Evolutionary conservation across 2,888 invertebrate species (phyloP), one percentile per base, ranked within the genome.

Genomic region (Nebria salina): DNA sequence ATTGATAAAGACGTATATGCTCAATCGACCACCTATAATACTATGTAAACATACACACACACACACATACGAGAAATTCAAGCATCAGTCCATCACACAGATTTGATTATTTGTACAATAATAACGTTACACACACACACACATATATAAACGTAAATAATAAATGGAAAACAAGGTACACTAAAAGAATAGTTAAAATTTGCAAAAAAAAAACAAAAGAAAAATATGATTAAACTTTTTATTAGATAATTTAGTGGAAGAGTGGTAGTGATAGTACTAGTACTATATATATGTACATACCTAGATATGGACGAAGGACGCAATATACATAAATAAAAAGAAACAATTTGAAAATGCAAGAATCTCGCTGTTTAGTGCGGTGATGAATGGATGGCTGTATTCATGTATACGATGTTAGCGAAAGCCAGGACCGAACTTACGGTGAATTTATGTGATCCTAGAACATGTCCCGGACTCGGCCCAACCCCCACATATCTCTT

Each of bases 391-490:
- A 34, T 34, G 34, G 34, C 25, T 79, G 79, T 79, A 79, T 79
- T 79, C 79, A 79, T 75, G 79, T 79, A 79, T 75, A 34, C 25
- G 68, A 25, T 25, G 15, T 25, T 68, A 68, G 15, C 15, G 7
- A 15, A 9, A 75, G 70, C 75, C 80, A 80, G 75, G 80, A 80
- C 80, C 80, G 80, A 80, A 80, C 75, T 80, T 75, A 54, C 54
- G 75, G 75, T 80, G 75, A 75, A 80, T 80, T 80, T 75, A 80
- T 80, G 80, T 68, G 70, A 80, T 80, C 80, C 75, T 64, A 70
- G 75, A 80, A 80, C 80, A 80, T 75, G 80, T 80, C 75, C 75
- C 41, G 80, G 75, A 43, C 43, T 54, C 80, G 64, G 80, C 75
- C 25, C 80, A 68, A 80, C 72, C 54, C 75, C 80, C 80, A 80